phyloP scores from a whole-genome alignment of 2,797 vertebrate genomes.

The Gambelia wislizenii region DNA sequence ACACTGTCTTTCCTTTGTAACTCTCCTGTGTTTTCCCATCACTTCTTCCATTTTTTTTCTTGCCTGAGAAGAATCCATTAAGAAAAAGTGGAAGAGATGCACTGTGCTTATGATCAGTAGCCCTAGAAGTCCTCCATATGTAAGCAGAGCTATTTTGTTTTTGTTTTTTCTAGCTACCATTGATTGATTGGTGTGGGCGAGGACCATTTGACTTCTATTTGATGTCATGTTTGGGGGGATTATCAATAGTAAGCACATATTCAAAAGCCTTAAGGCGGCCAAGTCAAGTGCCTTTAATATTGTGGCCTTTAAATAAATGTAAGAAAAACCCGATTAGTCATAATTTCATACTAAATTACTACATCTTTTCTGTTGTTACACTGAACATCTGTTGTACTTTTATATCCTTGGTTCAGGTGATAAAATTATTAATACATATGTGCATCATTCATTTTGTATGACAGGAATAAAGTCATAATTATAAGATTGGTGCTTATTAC shows the following conservation, averaged over 20 bases:
- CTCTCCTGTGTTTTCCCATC: too few species aligned
- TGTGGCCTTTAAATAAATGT: slow-evolving; percentile 46
- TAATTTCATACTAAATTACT: not conserved
- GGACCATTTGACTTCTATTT: not conserved
- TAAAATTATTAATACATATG: slow-evolving; percentile 56
- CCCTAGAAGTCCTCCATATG: too few species aligned
- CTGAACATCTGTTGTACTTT: slow-evolving; percentile 54
- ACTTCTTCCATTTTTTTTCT: too few species aligned
- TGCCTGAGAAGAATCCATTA: too few species aligned
- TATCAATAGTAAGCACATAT: not conserved
- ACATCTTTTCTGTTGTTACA: slow-evolving; percentile 6
- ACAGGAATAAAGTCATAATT: slow-evolving; percentile 63
- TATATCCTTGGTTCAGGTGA: slow-evolving; percentile 30
- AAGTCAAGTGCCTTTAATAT: not conserved
- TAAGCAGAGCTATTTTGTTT: not conserved
- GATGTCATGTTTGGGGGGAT: not conserved
- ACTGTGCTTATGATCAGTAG: too few species aligned
- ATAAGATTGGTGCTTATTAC: slow-evolving; percentile 56
- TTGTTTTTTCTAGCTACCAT: not conserved
- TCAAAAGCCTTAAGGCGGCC: not conserved
- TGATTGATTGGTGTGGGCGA: not conserved
- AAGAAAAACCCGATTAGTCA: not conserved
- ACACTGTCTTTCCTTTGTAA: too few species aligned
- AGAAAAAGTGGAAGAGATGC: too few species aligned
- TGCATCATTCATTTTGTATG: slow-evolving; percentile 64